phyloP scores from a whole-genome alignment of 1,140 invertebrate genomes.

The Drosophila varians region DNA sequence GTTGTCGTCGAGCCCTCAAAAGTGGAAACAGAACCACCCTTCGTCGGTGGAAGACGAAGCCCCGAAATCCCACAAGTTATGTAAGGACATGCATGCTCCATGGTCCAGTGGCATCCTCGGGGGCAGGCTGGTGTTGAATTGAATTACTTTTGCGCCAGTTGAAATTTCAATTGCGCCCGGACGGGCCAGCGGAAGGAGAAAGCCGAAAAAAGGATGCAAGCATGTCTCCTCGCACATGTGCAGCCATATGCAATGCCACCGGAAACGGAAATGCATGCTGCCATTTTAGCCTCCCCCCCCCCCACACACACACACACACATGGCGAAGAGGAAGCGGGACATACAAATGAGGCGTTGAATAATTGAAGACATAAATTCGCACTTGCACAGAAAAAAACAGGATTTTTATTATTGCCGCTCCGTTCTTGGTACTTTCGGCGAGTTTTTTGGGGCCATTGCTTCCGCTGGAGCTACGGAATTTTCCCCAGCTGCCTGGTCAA shows the following conservation, averaged over 20 bases:
- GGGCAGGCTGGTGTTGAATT: constrained; percentile 69
- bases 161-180: constrained; percentile 75
- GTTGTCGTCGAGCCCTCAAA: constrained; percentile 36
- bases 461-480: constrained; percentile 48
- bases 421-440: constrained; percentile 5
- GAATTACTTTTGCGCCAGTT: constrained; percentile 81
- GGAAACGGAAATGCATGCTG: constrained; percentile 79
- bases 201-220: not conserved
- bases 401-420: constrained; percentile 55
- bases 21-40: constrained; percentile 13
- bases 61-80: constrained; percentile 15
- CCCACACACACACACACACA: constrained; percentile 21
- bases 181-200: not conserved
- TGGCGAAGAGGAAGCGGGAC: constrained; percentile 38
- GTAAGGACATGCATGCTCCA: constrained; percentile 50
- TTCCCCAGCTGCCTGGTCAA: constrained; percentile 38
- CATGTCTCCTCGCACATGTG: constrained; percentile 58
- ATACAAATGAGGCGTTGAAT: constrained; percentile 80
- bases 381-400: constrained; percentile 62
- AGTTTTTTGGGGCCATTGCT: constrained; percentile 46
- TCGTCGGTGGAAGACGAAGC: not conserved
- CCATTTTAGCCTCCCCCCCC: constrained; percentile 72
- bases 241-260: constrained; percentile 63
- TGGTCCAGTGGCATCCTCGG: constrained; percentile 23
- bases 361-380: constrained; percentile 82